phyloP scores from a whole-genome alignment of 2,113 vertebrate species.

The Thymallus thymallus region DNA sequence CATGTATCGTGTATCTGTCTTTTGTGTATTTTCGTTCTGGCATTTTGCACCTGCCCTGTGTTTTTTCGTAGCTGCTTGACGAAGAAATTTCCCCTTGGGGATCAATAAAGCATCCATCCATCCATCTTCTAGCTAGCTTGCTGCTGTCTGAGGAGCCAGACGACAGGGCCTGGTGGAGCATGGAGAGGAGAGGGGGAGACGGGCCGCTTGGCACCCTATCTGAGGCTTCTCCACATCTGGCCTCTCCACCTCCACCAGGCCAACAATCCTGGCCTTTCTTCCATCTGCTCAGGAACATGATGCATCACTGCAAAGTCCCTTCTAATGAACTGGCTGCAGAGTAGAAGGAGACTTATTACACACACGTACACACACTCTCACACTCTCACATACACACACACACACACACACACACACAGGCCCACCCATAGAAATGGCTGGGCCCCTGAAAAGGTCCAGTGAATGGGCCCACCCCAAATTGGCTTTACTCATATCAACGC shows the following conservation, averaged over 20 bases:
- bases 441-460: no score
- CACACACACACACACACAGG: no score
- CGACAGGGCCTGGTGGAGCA: constrained; percentile 36
- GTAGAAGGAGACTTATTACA: constrained; percentile 56
- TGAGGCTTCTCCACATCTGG: constrained; percentile 66
- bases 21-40: no score
- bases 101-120: no score
- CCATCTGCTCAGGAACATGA: constrained; percentile 54
- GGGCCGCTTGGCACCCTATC: constrained; percentile 60
- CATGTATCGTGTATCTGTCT: no score
- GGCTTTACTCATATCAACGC: no score
- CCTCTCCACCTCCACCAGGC: constrained; percentile 29
- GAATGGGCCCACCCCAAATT: no score
- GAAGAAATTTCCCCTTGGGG: no score
- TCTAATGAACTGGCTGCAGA: constrained; percentile 72
- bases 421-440: no score
- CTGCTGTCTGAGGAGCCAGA: constrained; percentile 2
- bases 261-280: constrained; percentile 64
- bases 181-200: constrained; percentile 16
- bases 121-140: no score
- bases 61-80: no score
- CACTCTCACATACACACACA: background rate
- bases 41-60: no score
- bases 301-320: constrained; percentile 66
- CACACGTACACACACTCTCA: constrained; percentile 15